These are phyloP conservation scores for Bruchidius siliquastri DNA, from an alignment of 2,888 invertebrate species.

Conservation along the genomic window DNA sequence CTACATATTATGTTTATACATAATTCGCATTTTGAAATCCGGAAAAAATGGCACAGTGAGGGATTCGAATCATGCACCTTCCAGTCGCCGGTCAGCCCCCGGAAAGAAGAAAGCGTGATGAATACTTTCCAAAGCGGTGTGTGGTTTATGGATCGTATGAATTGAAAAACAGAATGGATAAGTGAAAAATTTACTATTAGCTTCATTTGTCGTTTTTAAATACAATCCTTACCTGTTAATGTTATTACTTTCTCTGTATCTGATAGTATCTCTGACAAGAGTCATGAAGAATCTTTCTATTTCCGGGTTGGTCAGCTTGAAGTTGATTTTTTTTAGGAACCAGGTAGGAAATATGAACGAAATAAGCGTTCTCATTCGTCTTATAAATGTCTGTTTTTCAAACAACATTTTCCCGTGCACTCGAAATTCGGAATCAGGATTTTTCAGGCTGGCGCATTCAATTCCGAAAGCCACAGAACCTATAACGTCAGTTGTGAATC, in stretches of 20 bases:
- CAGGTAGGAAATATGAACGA: not conserved
- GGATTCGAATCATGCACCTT: no score
- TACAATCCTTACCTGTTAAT: slow-evolving; percentile 12
- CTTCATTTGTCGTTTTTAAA: no score
- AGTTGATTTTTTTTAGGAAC: not conserved
- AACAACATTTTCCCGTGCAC: slow-evolving; percentile 25
- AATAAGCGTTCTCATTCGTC: not conserved
- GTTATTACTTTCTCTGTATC: slow-evolving; percentile 28
- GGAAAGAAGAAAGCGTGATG: no score
- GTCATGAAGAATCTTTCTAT: slow-evolving; percentile 22
- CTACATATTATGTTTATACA: no score
- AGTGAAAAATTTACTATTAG: no score
- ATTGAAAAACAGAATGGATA: no score
- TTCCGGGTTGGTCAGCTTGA: slow-evolving; percentile 3
- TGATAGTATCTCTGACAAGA: slow-evolving; percentile 41
- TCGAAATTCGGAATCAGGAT: slow-evolving; percentile 50
- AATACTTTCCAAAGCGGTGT: no score
- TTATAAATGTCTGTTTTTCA: not conserved
- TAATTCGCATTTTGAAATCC: no score
- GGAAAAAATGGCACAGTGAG: no score
- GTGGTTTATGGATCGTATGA: no score
- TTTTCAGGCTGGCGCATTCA: slow-evolving; percentile 52
- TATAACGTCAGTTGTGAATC: slow-evolving; percentile 56
- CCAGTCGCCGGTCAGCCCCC: no score
- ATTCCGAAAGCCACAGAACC: slow-evolving; percentile 56